Base-by-base conservation (phyloP, 2,888 invertebrate species). In the Pocota personata region DNA sequence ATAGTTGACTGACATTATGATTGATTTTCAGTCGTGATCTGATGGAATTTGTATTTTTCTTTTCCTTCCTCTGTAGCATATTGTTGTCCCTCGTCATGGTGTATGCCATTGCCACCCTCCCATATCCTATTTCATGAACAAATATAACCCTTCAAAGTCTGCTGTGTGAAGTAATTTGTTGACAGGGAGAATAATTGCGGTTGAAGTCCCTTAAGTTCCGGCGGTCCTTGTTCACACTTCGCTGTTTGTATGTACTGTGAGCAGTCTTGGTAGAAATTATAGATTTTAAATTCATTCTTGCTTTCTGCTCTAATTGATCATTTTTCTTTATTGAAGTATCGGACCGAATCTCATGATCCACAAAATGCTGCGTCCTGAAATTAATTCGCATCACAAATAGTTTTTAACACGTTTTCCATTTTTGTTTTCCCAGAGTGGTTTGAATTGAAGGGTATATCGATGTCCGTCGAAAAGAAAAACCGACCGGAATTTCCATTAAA, bases 1-100 rank as follows among this genome's bases (percentile, higher is more conserved):
- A 73, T 67, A 83, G 78, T 83, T 78, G 78, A 78, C 72, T 83
- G 83, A 83, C 83, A 83, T 83, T 83, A 83, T 83, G 83, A 83
- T 83, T 83, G 83, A 83, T 83, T 83, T 67, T 78, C 73, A 46
- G 78, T 67, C 72, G 52, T 73, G 67, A 78, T 83, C 83, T 73
- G 67, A 73, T 69, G 73, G 67, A 83, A 78, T 83, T 55, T 67
- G 72, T 55, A 48, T 67, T 64, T 19, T 37, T 35, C 35, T 32
- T 27, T 19, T 46, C 37, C 8, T 35, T 24, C 50, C 16, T 16
- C 6, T 66, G 27, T 35, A 57, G 43, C 55, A 75, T 75, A 62
- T 35, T 64, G 32, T 43, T 27, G 35, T 40, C 37, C 66, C 58
- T 60, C 10, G 60, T 78, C 52, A 37, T 48, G 62, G 52, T 62